These are phyloP conservation scores for Zootoca vivipara DNA, from an alignment of 2,113 vertebrate genomes.

Conservation along the genomic window DNA sequence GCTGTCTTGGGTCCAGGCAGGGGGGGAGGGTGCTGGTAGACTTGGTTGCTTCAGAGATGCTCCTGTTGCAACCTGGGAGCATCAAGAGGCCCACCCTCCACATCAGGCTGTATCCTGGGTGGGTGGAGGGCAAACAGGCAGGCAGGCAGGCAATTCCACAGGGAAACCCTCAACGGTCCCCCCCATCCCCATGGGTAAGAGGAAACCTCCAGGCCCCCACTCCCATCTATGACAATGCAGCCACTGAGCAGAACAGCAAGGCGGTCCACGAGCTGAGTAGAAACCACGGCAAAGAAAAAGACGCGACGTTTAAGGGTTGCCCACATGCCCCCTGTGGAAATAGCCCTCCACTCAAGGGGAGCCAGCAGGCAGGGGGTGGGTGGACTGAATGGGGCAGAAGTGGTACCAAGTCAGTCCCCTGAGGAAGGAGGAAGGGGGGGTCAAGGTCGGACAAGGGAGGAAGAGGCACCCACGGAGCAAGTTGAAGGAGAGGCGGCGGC, in stretches of 20 bases:
- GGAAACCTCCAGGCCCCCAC: too few species aligned
- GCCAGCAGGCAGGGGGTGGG: too few species aligned
- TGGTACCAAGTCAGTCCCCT: not conserved
- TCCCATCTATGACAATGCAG: not conserved
- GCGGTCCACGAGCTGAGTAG: not conserved
- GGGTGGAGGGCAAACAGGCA: not conserved
- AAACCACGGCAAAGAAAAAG: too few species aligned
- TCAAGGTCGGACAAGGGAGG: too few species aligned
- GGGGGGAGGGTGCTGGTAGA: not conserved
- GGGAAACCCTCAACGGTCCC: too few species aligned
- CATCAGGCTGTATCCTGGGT: not conserved
- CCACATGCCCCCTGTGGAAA: too few species aligned
- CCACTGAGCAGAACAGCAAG: not conserved
- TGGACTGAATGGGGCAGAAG: not conserved
- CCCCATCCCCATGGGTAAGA: not conserved
- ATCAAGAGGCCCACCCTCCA: not conserved
- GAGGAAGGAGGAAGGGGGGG: too few species aligned
- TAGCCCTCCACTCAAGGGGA: too few species aligned
- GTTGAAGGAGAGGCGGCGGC: not conserved
- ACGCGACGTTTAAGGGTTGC: too few species aligned
- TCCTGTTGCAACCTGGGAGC: not conserved
- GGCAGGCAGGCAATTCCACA: not conserved
- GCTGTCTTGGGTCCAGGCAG: too few species aligned
- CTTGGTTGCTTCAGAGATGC: not conserved
- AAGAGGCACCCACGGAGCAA: not conserved